Evolutionary conservation across 1,140 invertebrate genomes (phyloP).

Genomic region (Eurosta solidaginis): DNA sequence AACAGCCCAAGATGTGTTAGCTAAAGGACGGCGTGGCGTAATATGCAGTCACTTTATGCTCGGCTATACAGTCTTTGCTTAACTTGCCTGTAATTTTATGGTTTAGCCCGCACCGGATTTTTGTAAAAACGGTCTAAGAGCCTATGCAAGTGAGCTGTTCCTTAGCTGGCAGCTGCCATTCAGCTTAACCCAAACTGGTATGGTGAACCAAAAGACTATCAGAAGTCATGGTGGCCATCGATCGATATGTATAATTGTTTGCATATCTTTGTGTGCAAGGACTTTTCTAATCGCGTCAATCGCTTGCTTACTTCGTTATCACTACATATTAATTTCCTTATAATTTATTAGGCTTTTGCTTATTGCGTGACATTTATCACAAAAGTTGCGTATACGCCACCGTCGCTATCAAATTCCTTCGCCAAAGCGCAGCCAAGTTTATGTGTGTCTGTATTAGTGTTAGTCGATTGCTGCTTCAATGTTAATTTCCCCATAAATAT

Average conservation of each 20-base stretch:
- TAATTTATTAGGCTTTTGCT: slow-evolving; percentile 10
- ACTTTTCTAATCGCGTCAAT: neutral
- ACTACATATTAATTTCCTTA: neutral
- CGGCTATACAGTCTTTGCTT: too few species aligned
- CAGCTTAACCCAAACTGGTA: too few species aligned
- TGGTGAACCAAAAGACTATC: too few species aligned
- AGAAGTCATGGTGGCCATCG: neutral
- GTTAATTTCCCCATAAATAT: neutral
- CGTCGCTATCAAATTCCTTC: neutral
- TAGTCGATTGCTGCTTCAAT: neutral
- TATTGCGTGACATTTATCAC: slow-evolving; percentile 37
- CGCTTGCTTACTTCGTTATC: slow-evolving; percentile 12
- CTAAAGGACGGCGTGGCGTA: too few species aligned
- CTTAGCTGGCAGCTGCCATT: too few species aligned
- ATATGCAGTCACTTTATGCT: too few species aligned
- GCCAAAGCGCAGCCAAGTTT: neutral
- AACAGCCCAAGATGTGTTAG: too few species aligned
- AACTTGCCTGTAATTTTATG: too few species aligned
- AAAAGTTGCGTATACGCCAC: slow-evolving; percentile 22
- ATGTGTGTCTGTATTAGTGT: neutral
- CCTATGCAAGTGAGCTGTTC: too few species aligned
- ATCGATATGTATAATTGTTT: neutral
- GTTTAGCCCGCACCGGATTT: too few species aligned
- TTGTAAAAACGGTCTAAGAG: too few species aligned
- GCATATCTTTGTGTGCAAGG: neutral